Conservation (phyloP, 2,797 vertebrate genomes). For the Vultur gryphus region DNA sequence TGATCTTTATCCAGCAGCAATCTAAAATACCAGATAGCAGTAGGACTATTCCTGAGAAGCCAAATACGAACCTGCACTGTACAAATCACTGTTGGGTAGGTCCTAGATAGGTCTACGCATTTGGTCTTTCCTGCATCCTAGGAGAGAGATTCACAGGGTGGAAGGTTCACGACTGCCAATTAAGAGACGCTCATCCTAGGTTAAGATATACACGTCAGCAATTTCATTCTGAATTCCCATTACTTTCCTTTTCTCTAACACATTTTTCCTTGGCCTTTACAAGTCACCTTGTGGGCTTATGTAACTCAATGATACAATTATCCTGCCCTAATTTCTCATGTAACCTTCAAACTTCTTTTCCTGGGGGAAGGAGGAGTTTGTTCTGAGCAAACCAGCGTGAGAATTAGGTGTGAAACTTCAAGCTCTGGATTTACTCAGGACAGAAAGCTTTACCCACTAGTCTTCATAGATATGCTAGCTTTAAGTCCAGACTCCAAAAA, state of each 20-base stretch:
- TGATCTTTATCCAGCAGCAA: neutral
- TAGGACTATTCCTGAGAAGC: neutral
- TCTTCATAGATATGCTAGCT: neutral
- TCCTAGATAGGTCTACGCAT: neutral
- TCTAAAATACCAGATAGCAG: neutral
- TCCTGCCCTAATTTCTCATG: neutral
- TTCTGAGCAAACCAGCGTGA: neutral
- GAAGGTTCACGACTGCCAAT: neutral
- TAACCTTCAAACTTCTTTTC: neutral
- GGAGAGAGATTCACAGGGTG: neutral
- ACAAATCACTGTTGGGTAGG: neutral
- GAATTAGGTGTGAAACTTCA: neutral
- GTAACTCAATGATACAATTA: neutral
- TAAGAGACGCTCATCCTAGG: neutral
- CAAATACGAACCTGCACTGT: neutral
- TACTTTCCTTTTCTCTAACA: neutral
- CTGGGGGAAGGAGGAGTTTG: neutral
- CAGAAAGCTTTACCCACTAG: neutral
- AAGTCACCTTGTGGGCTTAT: neutral
- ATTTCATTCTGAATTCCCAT: neutral
- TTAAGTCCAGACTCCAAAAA: neutral
- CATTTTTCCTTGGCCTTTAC: neutral
- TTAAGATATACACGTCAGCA: neutral
- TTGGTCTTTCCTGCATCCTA: neutral
- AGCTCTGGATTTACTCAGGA: neutral